Conservation (phyloP, 1,140 invertebrate species). For the Ridgeia piscesae region DNA sequence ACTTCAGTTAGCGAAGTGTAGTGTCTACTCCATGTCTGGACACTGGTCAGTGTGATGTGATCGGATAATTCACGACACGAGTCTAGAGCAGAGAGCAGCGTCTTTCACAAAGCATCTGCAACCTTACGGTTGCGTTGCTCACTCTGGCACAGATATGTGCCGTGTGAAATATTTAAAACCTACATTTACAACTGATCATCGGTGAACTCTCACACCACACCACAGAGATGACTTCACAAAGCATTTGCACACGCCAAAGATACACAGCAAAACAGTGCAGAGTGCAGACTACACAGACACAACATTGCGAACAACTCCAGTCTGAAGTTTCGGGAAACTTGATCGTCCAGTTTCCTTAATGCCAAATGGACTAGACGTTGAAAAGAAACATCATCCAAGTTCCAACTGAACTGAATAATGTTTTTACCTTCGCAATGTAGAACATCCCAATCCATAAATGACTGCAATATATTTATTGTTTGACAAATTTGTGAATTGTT, state of each 20-base stretch:
- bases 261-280: no score
- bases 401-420: background rate
- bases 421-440: background rate
- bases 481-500: no score
- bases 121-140: background rate
- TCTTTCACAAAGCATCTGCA: background rate
- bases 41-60: background rate
- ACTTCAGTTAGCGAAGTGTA: background rate
- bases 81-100: background rate
- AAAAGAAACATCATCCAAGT: no score
- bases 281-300: no score
- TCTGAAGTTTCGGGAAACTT: no score
- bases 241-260: no score
- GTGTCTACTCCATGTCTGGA: background rate
- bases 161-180: background rate
- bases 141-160: background rate
- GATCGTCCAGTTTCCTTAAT: no score
- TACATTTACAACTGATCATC: background rate
- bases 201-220: background rate
- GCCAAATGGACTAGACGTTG: no score
- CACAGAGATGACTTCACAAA: no score
- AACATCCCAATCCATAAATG: background rate
- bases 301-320: no score
- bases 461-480: background rate
- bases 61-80: background rate